phyloP scores from a whole-genome alignment of 2,113 vertebrate genomes.

The Paradoxurus hermaphroditus region DNA sequence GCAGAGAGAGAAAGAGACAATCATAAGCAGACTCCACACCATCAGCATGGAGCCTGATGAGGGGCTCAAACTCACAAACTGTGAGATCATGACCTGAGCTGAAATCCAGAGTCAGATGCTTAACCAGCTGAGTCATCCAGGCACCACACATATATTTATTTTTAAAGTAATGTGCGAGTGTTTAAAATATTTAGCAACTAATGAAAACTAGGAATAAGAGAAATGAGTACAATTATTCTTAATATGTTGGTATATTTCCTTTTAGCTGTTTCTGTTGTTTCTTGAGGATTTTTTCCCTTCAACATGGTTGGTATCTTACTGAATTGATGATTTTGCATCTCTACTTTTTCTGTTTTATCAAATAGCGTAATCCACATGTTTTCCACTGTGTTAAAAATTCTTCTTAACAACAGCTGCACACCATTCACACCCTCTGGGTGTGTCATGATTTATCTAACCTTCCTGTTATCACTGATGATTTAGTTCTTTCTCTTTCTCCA shows the following conservation, averaged over 20 bases:
- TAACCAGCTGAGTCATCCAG: too few species aligned
- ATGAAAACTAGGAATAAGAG: neutral
- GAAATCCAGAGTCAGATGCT: too few species aligned
- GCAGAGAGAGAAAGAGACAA: too few species aligned
- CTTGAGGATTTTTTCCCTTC: neutral
- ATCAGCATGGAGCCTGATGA: too few species aligned
- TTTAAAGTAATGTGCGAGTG: neutral
- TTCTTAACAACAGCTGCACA: accelerated
- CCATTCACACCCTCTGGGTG: neutral
- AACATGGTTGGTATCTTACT: neutral
- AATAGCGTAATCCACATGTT: neutral
- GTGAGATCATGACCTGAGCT: too few species aligned
- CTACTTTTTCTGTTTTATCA: neutral
- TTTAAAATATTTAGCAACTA: neutral
- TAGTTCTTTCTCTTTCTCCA: neutral
- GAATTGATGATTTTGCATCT: neutral
- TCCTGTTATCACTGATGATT: neutral
- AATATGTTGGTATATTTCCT: neutral
- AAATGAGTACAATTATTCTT: neutral
- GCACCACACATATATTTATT: neutral
- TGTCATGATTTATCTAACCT: neutral
- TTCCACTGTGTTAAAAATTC: too few species aligned
- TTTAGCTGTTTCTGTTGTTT: neutral
- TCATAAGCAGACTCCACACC: too few species aligned
- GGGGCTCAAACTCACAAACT: too few species aligned